Percentiles rank a stretch among this genome's conserved stretches.
phyloP scores from a whole-genome alignment of 2,113 vertebrate genomes.

The Mustela lutreola region DNA sequence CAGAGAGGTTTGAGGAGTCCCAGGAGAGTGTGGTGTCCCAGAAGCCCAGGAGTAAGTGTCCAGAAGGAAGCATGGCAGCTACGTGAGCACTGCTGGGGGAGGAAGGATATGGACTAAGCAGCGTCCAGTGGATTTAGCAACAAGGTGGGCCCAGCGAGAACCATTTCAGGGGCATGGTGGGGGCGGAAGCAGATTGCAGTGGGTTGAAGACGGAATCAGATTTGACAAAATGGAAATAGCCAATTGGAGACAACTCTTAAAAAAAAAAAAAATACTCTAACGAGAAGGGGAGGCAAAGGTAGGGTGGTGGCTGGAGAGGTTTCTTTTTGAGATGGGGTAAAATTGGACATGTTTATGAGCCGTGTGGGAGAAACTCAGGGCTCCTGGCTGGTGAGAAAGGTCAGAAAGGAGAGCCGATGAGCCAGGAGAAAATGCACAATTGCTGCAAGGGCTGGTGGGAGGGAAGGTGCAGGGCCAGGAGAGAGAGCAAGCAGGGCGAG shows the following conservation, averaged over 20 bases:
- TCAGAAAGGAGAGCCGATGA: background rate
- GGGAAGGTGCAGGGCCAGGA: background rate
- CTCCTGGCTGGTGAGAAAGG: background rate
- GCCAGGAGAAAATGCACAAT: background rate
- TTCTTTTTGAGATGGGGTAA: slow-evolving; percentile 26
- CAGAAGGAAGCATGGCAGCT: slow-evolving; percentile 42
- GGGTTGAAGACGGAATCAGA: slow-evolving; percentile 79
- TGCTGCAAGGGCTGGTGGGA: background rate
- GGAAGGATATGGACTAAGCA: slow-evolving; percentile 64
- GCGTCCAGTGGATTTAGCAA: slow-evolving; percentile 83
- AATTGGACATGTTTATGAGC: background rate
- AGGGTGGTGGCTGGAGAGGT: slow-evolving; percentile 29
- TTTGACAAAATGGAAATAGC: slow-evolving; percentile 77
- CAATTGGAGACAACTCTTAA: slow-evolving; percentile 68
- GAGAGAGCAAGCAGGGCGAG: background rate
- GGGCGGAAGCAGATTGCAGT: slow-evolving; percentile 84
- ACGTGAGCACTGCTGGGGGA: slow-evolving; percentile 61
- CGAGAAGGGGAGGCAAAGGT: slow-evolving; percentile 59
- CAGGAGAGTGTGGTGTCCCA: background rate
- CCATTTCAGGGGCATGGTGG: slow-evolving; percentile 80
- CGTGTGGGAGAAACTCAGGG: background rate
- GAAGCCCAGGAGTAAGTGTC: slow-evolving; percentile 19
- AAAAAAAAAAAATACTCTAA: slow-evolving; percentile 26
- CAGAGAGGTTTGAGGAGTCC: background rate
- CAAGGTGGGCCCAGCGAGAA: slow-evolving; percentile 80